Percentiles rank a stretch among this genome's conserved stretches.
These are phyloP conservation scores for Cheilosia scutellata DNA, from an alignment of 2,888 invertebrate species.

Conservation along the genomic window DNA sequence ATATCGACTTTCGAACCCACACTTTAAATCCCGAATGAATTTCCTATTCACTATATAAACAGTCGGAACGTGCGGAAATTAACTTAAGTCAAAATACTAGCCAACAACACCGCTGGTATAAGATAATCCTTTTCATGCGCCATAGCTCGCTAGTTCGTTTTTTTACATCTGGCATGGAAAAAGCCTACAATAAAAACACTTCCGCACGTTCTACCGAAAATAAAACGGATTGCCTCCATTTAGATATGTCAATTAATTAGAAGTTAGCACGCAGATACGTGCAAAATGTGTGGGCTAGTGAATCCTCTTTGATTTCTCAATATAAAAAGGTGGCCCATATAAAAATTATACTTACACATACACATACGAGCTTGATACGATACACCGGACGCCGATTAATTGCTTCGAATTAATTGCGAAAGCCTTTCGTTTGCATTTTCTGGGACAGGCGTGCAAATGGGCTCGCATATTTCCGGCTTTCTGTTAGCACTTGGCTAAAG, in stretches of 20 bases:
- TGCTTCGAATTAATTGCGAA: conserved; percentile 63
- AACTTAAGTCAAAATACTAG: conserved; percentile 55
- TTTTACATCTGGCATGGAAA: conserved; percentile 19
- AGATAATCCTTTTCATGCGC: conserved; percentile 63
- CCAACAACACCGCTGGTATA: conserved; percentile 21
- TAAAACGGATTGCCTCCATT: conserved; percentile 59
- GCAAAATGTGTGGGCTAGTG: conserved; percentile 48
- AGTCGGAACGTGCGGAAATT: conserved; percentile 66
- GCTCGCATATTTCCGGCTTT: conserved; percentile 60
- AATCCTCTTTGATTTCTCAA: conserved; percentile 63
- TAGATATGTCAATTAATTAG: conserved; percentile 71
- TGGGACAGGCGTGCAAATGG: conserved; percentile 51
- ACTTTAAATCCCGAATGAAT: conserved; percentile 51
- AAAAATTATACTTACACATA: neutral
- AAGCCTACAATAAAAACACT: conserved; percentile 52
- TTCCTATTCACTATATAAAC: conserved; percentile 40
- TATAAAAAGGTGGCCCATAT: conserved; percentile 29
- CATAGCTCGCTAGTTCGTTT: conserved; percentile 9
- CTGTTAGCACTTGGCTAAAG: conserved; percentile 62
- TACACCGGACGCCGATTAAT: conserved; percentile 64
- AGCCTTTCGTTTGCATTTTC: conserved; percentile 57
- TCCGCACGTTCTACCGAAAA: conserved; percentile 55
- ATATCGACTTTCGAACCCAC: too few species aligned
- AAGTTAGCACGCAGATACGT: conserved; percentile 67
- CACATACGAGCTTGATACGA: neutral